These are phyloP conservation scores for Pseudomyrmex dendroicus DNA, from an alignment of 1,140 invertebrate genomes.

Conservation along the genomic window DNA sequence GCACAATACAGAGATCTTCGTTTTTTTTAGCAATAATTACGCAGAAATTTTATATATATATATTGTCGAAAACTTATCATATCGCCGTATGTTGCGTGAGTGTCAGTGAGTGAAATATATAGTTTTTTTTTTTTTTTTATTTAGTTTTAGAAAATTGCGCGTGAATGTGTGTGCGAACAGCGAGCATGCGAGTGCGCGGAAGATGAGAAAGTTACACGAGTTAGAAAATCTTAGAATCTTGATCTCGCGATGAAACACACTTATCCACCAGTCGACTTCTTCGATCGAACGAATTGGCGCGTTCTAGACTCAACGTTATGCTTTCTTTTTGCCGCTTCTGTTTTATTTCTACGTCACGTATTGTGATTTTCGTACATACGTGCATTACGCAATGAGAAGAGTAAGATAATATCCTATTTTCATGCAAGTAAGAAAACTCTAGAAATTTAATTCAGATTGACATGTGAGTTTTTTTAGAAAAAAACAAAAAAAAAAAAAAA, in stretches of 20 bases:
- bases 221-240: constrained; percentile 28
- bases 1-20: constrained; percentile 54
- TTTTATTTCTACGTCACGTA: constrained; percentile 62
- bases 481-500: background rate
- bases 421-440: too few species aligned
- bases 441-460: too few species aligned
- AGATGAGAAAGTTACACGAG: constrained; percentile 17
- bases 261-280: constrained; percentile 31
- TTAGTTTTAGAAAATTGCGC: background rate
- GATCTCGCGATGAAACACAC: background rate
- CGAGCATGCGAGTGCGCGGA: constrained; percentile 64
- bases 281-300: constrained; percentile 29
- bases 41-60: background rate
- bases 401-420: too few species aligned
- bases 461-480: too few species aligned
- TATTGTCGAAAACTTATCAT: background rate
- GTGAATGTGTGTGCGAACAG: constrained; percentile 42
- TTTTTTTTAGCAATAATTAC: constrained; percentile 15
- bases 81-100: background rate
- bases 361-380: constrained; percentile 38
- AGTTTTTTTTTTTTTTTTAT: background rate
- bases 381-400: background rate
- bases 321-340: constrained; percentile 75
- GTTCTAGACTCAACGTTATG: constrained; percentile 53
- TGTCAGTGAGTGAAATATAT: background rate